Conservation (phyloP, 2,113 vertebrate species). For the Phalacrocorax pelagicus region DNA sequence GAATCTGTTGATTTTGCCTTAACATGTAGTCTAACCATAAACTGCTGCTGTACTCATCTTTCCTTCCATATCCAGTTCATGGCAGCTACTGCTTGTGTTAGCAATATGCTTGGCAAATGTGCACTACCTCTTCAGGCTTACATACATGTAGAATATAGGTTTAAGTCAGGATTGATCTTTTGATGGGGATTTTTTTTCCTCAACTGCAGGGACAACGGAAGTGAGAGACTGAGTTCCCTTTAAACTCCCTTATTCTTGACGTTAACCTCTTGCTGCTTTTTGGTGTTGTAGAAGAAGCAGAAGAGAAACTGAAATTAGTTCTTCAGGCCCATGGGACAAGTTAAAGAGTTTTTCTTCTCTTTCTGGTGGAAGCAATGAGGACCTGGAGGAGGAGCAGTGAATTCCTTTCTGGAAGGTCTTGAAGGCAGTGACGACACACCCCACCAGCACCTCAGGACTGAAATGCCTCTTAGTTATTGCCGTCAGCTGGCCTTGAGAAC, state of each 20-base stretch:
- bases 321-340: neutral
- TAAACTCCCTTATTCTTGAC: neutral
- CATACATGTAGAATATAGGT: neutral
- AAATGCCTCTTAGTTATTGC: neutral
- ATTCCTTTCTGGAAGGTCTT: neutral
- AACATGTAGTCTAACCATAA: neutral
- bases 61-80: neutral
- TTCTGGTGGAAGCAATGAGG: neutral
- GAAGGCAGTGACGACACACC: neutral
- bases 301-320: neutral
- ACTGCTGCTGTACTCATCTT: neutral
- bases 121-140: neutral
- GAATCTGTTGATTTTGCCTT: neutral
- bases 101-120: neutral
- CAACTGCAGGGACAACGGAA: neutral
- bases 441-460: neutral
- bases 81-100: neutral
- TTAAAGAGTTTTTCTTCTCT: neutral
- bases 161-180: neutral
- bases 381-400: neutral
- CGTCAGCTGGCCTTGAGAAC: neutral
- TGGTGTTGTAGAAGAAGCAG: neutral
- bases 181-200: neutral
- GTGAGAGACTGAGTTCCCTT: neutral
- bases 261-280: neutral